These are phyloP conservation scores for Drosophila trichaetosa DNA, from an alignment of 2,888 invertebrate species.

Conservation along the genomic window DNA sequence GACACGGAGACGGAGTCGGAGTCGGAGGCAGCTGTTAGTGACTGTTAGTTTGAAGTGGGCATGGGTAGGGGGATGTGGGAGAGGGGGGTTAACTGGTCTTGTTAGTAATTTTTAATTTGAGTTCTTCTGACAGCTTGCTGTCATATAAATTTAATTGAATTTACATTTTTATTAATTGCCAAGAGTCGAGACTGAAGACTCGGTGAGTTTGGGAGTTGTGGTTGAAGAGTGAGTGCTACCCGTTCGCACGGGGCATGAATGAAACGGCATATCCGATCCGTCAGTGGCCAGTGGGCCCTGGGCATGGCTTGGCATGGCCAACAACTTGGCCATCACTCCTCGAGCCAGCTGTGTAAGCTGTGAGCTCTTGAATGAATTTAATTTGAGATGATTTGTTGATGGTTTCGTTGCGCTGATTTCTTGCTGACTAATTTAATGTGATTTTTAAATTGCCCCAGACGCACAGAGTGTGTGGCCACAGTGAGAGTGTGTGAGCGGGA, in stretches of 20 bases:
- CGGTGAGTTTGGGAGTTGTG: conserved; percentile 13
- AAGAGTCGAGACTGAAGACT: conserved; percentile 17
- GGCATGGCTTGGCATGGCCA: conserved; percentile 14
- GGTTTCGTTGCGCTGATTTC: conserved; percentile 81
- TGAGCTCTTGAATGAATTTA: conserved; percentile 76
- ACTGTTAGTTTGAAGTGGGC: background rate
- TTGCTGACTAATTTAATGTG: conserved; percentile 82
- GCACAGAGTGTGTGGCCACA: conserved; percentile 62
- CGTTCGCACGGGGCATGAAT: conserved; percentile 63
- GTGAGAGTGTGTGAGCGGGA: background rate
- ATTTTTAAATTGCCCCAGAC: conserved; percentile 78
- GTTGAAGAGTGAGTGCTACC: conserved; percentile 42
- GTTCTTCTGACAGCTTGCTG: conserved; percentile 83
- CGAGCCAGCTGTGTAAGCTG: conserved; percentile 10
- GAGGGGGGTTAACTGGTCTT: conserved; percentile 62
- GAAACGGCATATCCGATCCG: conserved; percentile 36
- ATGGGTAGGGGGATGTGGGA: background rate
- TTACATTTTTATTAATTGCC: conserved; percentile 84
- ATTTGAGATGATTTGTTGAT: conserved; percentile 81
- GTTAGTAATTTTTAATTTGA: conserved; percentile 84
- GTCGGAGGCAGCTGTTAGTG: background rate
- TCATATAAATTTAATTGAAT: conserved; percentile 85
- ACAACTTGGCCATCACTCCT: conserved; percentile 12
- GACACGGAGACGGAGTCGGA: background rate
- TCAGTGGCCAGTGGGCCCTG: background rate